These are phyloP conservation scores for Agrochola lota DNA, from an alignment of 2,888 invertebrate genomes.

Conservation along the genomic window DNA sequence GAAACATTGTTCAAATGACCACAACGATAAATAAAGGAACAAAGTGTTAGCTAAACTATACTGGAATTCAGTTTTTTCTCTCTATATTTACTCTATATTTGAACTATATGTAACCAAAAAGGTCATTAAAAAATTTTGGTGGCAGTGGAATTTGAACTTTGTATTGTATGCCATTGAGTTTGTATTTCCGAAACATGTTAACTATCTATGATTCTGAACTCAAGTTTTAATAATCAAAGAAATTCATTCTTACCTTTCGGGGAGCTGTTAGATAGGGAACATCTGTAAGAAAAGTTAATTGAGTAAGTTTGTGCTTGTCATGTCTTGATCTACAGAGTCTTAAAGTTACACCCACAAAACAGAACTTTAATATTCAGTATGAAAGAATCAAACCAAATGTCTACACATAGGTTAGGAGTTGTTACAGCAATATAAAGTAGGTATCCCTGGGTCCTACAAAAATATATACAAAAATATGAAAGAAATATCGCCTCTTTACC, in stretches of 20 bases:
- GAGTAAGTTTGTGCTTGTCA: background rate
- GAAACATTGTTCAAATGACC: too few relatives aligned
- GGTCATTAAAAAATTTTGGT: too few relatives aligned
- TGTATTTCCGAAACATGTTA: too few relatives aligned
- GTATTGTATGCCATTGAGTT: too few relatives aligned
- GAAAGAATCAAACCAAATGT: background rate
- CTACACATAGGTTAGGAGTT: background rate
- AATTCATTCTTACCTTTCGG: conserved; percentile 71
- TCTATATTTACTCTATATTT: too few relatives aligned
- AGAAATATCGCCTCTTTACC: conserved; percentile 73
- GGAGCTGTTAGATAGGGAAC: conserved; percentile 89
- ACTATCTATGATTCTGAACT: too few relatives aligned
- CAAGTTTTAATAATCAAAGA: too few relatives aligned
- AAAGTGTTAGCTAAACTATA: too few relatives aligned
- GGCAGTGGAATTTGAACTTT: too few relatives aligned
- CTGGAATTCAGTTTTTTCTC: too few relatives aligned
- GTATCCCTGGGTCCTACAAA: background rate
- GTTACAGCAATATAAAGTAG: background rate
- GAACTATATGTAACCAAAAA: too few relatives aligned
- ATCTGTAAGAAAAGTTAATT: conserved; percentile 74
- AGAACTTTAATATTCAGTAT: background rate
- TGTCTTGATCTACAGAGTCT: background rate
- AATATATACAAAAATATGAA: background rate
- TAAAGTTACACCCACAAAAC: background rate
- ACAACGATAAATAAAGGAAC: too few relatives aligned